A percentile compares a stretch with the other conserved stretches of the same genome.
Evolutionary conservation across 37 sponge, comb jelly and placozoan species (phyloP).

Genomic region (Eunapius fragilis): DNA sequence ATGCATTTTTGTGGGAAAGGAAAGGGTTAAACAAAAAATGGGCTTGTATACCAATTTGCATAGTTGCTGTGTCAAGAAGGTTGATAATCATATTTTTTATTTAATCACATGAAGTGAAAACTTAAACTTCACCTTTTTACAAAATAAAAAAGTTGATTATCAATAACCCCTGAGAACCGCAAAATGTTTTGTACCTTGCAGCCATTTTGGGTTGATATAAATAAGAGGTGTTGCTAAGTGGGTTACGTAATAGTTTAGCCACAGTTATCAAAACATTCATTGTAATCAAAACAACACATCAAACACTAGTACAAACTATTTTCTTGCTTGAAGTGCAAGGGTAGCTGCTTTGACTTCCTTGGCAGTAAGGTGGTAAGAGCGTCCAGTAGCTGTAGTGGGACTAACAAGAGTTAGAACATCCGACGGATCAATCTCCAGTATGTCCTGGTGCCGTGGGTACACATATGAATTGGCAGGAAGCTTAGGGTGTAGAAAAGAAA

Average conservation of each 20-base stretch:
- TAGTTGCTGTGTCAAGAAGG: not conserved
- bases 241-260: not conserved
- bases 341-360: not conserved
- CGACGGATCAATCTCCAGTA: not conserved
- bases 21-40: not conserved
- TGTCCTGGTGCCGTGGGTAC: conserved; percentile 18
- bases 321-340: not conserved
- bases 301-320: not conserved
- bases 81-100: not conserved
- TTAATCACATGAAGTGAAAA: not conserved
- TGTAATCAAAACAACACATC: not conserved
- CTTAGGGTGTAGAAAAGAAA: conserved; percentile 28
- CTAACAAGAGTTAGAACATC: conserved; percentile 24
- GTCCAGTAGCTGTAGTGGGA: conserved; percentile 36
- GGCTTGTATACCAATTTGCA: not conserved
- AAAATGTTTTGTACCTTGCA: not conserved
- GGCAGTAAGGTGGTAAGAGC: conserved; percentile 1
- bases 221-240: not conserved
- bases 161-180: not conserved
- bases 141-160: not conserved
- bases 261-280: not conserved
- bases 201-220: not conserved
- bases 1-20: not conserved
- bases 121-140: not conserved
- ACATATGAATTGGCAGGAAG: conserved; percentile 34